Conservation (phyloP, 2,113 vertebrate genomes). For the Perognathus longimembris region DNA sequence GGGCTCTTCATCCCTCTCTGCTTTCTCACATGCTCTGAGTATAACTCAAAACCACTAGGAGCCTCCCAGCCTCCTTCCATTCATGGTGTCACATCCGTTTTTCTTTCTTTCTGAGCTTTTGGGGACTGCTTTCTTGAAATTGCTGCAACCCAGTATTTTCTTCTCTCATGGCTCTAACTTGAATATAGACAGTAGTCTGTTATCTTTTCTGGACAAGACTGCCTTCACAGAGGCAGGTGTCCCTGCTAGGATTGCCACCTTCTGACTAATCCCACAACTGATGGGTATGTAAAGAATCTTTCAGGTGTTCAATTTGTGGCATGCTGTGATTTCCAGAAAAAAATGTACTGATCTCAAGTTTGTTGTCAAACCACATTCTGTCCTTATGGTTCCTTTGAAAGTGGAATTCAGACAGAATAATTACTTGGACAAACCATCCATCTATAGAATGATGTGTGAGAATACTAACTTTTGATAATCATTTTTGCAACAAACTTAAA, state of each 20-base stretch:
- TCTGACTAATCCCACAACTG: background rate
- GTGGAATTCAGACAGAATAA: background rate
- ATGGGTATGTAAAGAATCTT: slow-evolving; percentile 44
- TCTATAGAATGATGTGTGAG: background rate
- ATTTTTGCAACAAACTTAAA: background rate
- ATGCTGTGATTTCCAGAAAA: slow-evolving; percentile 60
- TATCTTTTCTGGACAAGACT: background rate
- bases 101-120: slow-evolving; percentile 9
- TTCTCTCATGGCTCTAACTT: slow-evolving; percentile 20
- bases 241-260: background rate
- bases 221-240: slow-evolving; percentile 39
- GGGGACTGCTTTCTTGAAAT: background rate
- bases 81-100: background rate
- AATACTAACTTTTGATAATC: background rate
- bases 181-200: background rate
- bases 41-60: background rate
- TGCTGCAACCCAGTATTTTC: background rate
- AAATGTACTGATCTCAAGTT: slow-evolving; percentile 20
- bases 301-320: slow-evolving; percentile 33
- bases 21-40: no score
- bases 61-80: background rate
- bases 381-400: slow-evolving; percentile 1
- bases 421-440: slow-evolving; percentile 8
- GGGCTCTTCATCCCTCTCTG: no score
- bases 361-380: slow-evolving; percentile 44